These are phyloP conservation scores for Anthoptus insignis DNA, from an alignment of 2,888 invertebrate genomes.

Conservation along the genomic window DNA sequence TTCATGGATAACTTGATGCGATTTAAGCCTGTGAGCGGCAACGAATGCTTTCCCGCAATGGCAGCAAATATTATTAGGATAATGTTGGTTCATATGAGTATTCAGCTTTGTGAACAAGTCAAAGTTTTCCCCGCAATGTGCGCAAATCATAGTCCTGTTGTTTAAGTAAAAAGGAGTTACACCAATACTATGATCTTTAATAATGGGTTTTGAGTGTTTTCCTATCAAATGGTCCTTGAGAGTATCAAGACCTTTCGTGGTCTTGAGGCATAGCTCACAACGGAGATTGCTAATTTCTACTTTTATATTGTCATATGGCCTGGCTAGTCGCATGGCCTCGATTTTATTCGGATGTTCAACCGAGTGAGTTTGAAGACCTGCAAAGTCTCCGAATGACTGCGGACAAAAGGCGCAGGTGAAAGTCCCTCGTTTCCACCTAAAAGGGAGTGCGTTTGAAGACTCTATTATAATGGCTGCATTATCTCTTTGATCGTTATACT, in stretches of 20 bases:
- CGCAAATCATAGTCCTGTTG: constrained; percentile 63
- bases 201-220: constrained; percentile 65
- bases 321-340: constrained; percentile 62
- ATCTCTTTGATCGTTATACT: constrained; percentile 77
- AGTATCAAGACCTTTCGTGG: constrained; percentile 57
- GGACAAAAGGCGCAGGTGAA: constrained; percentile 74
- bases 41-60: constrained; percentile 76
- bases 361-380: constrained; percentile 62
- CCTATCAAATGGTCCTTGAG: constrained; percentile 66
- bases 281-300: constrained; percentile 68
- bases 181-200: constrained; percentile 62
- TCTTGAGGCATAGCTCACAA: constrained; percentile 66
- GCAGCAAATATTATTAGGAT: constrained; percentile 73
- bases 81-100: constrained; percentile 75
- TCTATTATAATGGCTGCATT: constrained; percentile 76
- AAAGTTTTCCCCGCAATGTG: constrained; percentile 65
- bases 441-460: constrained; percentile 75
- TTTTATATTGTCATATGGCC: constrained; percentile 64
- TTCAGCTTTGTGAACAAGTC: constrained; percentile 71
- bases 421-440: constrained; percentile 72
- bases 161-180: constrained; percentile 67
- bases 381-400: constrained; percentile 67
- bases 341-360: constrained; percentile 63
- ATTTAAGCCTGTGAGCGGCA: constrained; percentile 62
- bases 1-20: constrained; percentile 68